Base-by-base conservation (phyloP, 2,797 vertebrate genomes). In the Emys orbicularis region DNA sequence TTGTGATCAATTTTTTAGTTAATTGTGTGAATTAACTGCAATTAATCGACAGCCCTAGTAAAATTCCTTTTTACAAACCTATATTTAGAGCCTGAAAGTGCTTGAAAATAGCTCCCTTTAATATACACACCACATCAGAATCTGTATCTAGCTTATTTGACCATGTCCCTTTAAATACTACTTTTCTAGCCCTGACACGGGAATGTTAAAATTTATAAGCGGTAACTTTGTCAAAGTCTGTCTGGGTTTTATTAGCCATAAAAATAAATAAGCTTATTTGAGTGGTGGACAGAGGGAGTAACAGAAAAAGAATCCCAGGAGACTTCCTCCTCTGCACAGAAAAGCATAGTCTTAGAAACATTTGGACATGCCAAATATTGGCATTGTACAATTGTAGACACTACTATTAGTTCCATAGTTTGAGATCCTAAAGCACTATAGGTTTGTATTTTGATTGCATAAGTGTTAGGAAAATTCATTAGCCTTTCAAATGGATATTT, bases 401-500 rank as follows among this genome's bases (percentile, higher is more conserved):
- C 81, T 96, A 53, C 87, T 96, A 92, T 93, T 86, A 95, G 89
- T 94, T 96, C 89, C 0, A 6, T 88, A 93, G 91, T 91, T 96
- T 96, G 94, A 57, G 94, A 76, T 91, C 93, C 87, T 1, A 44
- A 65, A 72, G 90, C 87, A 76, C 83, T 54, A 79, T 6, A 3
- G 0, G 94, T 97, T 94, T 84, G 90, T 83, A 61, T 94, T 96
- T 95, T 56, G 85, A 92, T 92, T 95, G 91, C 83, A 23, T 93
- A 5, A 90, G 87, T 89, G 91, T 82, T 88, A 79, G 95, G 92
- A 95, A 96, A 88, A 94, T 96, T 95, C 96, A 93, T 89, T 96
- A 88, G 85, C 88, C 87, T 96, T 96, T 94, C 96, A 96, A 93
- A 90, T 86, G 94, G 92, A 94, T 95, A 95, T 95, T 95, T 95